Percentiles rank a stretch among this genome's conserved stretches.
These are phyloP conservation scores for Caenorhabditis remanei DNA, from an alignment of 1,140 invertebrate genomes.

Conservation along the genomic window DNA sequence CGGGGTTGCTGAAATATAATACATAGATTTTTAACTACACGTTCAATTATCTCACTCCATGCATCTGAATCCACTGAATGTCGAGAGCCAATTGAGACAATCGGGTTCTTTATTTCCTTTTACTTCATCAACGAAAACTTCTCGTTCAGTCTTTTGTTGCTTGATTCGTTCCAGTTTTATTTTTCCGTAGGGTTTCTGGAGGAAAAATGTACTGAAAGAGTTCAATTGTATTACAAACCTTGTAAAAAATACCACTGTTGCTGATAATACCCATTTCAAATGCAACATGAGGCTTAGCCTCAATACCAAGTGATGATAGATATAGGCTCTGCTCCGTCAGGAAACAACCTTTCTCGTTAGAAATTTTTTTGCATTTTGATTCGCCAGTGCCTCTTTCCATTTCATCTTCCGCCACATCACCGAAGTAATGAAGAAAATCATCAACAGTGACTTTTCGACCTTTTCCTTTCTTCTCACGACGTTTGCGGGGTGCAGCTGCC, in stretches of 20 bases:
- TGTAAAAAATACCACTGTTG: slow-evolving; percentile 3
- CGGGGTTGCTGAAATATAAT: neutral
- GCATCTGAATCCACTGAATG: slow-evolving; percentile 44
- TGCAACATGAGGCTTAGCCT: slow-evolving; percentile 21
- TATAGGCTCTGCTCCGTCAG: slow-evolving; percentile 5
- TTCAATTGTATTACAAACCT: neutral
- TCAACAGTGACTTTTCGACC: slow-evolving; percentile 3
- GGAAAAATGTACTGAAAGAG: neutral
- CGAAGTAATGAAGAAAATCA: slow-evolving; percentile 39
- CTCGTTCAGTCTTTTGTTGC: neutral
- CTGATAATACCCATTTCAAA: slow-evolving; percentile 31
- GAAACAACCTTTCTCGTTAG: neutral
- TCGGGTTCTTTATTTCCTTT: neutral
- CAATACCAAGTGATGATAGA: slow-evolving; percentile 1
- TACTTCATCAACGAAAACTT: neutral
- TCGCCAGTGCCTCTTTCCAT: neutral
- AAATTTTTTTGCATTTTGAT: neutral
- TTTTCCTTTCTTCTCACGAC: slow-evolving; percentile 17
- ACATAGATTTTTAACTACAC: neutral
- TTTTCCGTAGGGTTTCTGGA: slow-evolving; percentile 42
- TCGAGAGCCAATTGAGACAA: slow-evolving; percentile 13
- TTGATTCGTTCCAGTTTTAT: slow-evolving; percentile 3
- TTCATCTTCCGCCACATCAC: slow-evolving; percentile 19
- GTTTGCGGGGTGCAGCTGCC: neutral
- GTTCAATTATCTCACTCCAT: neutral